Evolutionary conservation across 2,888 invertebrate species (phyloP).

Genomic region (Leptopilina syphax): DNA sequence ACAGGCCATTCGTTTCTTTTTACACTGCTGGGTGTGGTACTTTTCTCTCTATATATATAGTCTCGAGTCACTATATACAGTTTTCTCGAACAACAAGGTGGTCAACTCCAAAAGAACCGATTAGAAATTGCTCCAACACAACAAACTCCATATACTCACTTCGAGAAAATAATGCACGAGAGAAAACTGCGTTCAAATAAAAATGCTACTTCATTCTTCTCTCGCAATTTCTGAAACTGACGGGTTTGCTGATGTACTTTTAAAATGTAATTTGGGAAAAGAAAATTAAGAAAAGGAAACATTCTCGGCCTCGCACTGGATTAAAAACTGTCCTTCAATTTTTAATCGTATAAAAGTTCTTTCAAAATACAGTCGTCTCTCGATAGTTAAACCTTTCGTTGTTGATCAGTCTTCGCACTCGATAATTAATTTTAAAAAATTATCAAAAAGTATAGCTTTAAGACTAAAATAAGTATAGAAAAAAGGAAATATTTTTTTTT

Average conservation of each 20-base stretch:
- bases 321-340: too few species aligned
- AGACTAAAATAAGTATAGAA: too few species aligned
- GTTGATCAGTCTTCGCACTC: too few species aligned
- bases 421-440: too few species aligned
- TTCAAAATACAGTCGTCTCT: too few species aligned
- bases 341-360: too few species aligned
- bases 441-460: too few species aligned
- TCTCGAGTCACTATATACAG: conserved; percentile 51
- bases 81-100: conserved; percentile 46
- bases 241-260: neutral
- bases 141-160: neutral
- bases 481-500: too few species aligned
- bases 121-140: conserved; percentile 5
- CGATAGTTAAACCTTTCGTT: too few species aligned
- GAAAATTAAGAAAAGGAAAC: neutral
- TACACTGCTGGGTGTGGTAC: conserved; percentile 56
- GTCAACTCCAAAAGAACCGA: conserved; percentile 22
- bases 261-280: neutral
- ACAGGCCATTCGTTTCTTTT: conserved; percentile 48
- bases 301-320: too few species aligned
- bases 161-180: conserved; percentile 19
- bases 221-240: neutral
- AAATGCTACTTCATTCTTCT: neutral
- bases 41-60: conserved; percentile 12
- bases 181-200: conserved; percentile 1